Evolutionary conservation across 2,797 vertebrate species (phyloP).

Genomic region (Anomalospiza imberbis): DNA sequence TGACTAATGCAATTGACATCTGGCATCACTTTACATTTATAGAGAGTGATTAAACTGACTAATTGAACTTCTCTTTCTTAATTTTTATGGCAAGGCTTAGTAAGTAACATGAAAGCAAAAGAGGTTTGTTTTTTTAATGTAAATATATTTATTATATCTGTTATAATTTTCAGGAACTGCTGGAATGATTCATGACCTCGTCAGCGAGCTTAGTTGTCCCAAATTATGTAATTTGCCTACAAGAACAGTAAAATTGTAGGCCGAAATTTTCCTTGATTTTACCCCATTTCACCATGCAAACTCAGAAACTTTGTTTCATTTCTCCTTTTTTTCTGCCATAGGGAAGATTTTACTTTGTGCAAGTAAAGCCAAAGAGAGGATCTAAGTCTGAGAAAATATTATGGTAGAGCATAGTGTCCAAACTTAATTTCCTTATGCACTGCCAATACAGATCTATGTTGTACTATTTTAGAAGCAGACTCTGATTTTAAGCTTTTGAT

Average conservation of each 20-base stretch:
- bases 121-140: background rate
- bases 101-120: constrained; percentile 14
- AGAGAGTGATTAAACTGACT: background rate
- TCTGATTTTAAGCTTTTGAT: background rate
- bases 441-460: background rate
- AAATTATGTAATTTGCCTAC: background rate
- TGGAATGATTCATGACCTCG: constrained; percentile 1
- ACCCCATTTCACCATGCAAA: background rate
- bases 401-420: background rate
- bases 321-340: background rate
- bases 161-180: constrained; percentile 23
- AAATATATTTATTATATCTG: background rate
- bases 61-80: constrained; percentile 36
- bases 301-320: background rate
- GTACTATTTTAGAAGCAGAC: background rate
- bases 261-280: background rate
- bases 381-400: background rate
- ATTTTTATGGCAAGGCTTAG: constrained; percentile 6
- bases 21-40: constrained; percentile 10
- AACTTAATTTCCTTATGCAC: background rate
- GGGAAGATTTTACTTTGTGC: background rate
- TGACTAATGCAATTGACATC: constrained; percentile 29
- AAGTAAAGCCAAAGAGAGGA: background rate
- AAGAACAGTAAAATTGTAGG: background rate
- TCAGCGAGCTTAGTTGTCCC: background rate